Base-by-base conservation (phyloP, 2,113 vertebrate genomes). In the Pristiophorus japonicus region DNA sequence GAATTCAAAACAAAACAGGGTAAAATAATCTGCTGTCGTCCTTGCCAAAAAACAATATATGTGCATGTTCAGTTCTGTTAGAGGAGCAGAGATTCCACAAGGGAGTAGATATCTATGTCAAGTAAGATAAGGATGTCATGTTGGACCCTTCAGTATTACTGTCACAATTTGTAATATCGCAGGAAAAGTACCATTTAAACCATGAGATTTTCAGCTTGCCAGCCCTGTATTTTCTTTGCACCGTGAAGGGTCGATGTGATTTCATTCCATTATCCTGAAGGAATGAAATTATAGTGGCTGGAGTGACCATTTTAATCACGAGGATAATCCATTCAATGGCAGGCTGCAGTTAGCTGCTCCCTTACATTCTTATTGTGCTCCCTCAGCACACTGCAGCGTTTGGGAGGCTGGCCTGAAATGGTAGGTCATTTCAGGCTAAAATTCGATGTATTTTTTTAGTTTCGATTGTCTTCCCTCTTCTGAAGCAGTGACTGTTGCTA, bases 61-160 rank as follows among this genome's bases (percentile, higher is more conserved):
- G 47, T 94, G 93, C 24, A 16, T 51, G 45, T 45, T 94, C 38
- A 45, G 63, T 67, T 66, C 65, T 27, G 92, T 14, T 24, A 67
- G 45, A 70, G 42, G 92, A 94, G 92, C 38, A 27, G 34, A 94
- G 66, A 92, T 92, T 92, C 34, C 88, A 92, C 88, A 92, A 92
- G 88, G 92, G 93, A 94, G 38, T 94, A 70, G 66, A 34, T 47
- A 70, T 67, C 93, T 70, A 94, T 73, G 93, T 94, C 93, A 94
- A 70, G 63, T 94, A 66, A 63, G 45, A 67, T 94, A 70, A 70
- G 93, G 66, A 94, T 70, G 45, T 94, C 45, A 45, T 38, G 88
- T 92, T 92, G 88, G 42, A 0, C 11, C 63, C 63, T 47, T 94
- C 63, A 70, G 5, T 70, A 51, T 70, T 70, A 47, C 66, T 73